Conservation (phyloP, 2,888 invertebrate genomes). For the Pseudococcus viburni region DNA sequence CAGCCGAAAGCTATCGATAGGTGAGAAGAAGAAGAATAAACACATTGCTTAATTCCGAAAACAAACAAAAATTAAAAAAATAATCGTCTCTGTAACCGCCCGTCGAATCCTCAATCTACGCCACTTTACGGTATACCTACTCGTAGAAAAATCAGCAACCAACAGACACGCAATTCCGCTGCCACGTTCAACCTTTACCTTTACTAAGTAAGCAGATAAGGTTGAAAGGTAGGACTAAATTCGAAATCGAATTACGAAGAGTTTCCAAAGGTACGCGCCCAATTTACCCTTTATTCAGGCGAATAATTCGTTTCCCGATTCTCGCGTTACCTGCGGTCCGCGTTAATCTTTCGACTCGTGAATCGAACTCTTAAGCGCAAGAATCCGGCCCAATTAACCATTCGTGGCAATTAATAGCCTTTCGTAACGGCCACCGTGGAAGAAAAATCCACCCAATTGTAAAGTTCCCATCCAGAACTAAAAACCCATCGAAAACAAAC, state of each 20-base stretch:
- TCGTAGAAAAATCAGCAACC: background rate
- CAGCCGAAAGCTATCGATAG: no score
- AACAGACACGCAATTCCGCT: background rate
- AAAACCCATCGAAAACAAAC: background rate
- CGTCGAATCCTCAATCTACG: background rate
- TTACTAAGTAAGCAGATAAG: slow-evolving; percentile 10
- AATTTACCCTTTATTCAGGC: slow-evolving; percentile 12
- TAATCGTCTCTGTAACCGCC: background rate
- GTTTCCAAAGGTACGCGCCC: slow-evolving; percentile 14
- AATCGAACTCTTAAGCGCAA: background rate
- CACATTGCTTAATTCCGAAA: background rate
- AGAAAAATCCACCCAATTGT: background rate
- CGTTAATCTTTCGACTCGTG: background rate
- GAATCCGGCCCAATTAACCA: slow-evolving; percentile 22
- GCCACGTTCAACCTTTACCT: background rate
- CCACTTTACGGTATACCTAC: background rate
- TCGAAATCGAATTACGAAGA: background rate
- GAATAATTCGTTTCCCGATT: background rate
- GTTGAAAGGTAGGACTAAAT: background rate
- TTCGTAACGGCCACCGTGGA: background rate
- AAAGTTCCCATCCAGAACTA: background rate
- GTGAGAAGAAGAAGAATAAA: background rate
- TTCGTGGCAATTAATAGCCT: slow-evolving; percentile 6
- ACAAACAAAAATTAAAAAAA: background rate
- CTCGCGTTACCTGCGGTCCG: background rate